Percentiles rank a stretch among this genome's conserved stretches.
Evolutionary conservation across 1,140 invertebrate genomes (phyloP).

Genomic region (Coelopa frigida): DNA sequence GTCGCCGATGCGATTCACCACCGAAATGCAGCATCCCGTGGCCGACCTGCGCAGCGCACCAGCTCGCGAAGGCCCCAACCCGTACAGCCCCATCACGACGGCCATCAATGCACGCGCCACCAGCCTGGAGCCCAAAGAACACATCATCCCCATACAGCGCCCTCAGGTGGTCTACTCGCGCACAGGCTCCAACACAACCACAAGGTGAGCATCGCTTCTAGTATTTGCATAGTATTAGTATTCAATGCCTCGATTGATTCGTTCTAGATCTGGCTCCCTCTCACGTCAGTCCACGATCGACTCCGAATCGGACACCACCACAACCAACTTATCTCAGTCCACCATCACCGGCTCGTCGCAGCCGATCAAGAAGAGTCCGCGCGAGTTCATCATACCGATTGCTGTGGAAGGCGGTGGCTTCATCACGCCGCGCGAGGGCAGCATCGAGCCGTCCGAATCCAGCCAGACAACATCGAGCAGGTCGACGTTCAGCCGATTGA

Average conservation of each 20-base stretch:
- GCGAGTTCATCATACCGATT: slow-evolving; percentile 87
- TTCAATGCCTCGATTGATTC: slow-evolving; percentile 8
- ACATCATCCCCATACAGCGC: slow-evolving; percentile 59
- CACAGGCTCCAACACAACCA: slow-evolving; percentile 36
- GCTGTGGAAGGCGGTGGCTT: slow-evolving; percentile 81
- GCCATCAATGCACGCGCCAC: slow-evolving; percentile 32
- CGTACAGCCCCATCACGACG: slow-evolving; percentile 40
- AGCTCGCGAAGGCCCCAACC: slow-evolving; percentile 37
- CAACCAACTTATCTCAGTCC: slow-evolving; percentile 34
- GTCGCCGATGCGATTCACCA: slow-evolving; percentile 39
- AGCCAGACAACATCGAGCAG: slow-evolving; percentile 46
- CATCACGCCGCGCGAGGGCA: slow-evolving; percentile 69
- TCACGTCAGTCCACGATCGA: slow-evolving; percentile 63
- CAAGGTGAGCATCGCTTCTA: slow-evolving; percentile 23
- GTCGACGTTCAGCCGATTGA: slow-evolving; percentile 35
- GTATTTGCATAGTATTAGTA: slow-evolving; percentile 10
- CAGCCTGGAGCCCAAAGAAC: slow-evolving; percentile 48
- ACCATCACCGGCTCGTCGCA: slow-evolving; percentile 50
- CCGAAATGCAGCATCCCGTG: slow-evolving; percentile 44
- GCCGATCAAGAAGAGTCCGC: slow-evolving; percentile 76
- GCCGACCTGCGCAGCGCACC: slow-evolving; percentile 43
- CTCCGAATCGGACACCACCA: slow-evolving; percentile 57
- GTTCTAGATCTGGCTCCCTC: slow-evolving; percentile 42
- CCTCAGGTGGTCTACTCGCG: slow-evolving; percentile 41
- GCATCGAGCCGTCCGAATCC: slow-evolving; percentile 62